Evolutionary conservation across 1,140 invertebrate species (phyloP), one percentile per base, ranked within the genome.

Genomic region (Ceratitis capitata): DNA sequence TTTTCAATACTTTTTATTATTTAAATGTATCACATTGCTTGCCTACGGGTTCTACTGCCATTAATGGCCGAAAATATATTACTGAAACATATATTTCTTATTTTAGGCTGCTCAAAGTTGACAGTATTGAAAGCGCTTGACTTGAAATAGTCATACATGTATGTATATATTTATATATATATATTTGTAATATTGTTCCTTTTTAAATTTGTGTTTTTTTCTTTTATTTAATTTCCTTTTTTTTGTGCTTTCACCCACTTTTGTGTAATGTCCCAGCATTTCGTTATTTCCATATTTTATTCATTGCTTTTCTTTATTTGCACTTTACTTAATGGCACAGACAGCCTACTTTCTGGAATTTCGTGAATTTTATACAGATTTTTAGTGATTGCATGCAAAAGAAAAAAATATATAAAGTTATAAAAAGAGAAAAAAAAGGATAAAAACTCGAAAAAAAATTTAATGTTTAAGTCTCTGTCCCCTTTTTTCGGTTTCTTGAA

Each of bases 251-350:
- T 0, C 10, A 29, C 29, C 12, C 58, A 32, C 26, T 10, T 2
- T 61, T 69, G 19, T 69, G 32, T 19, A 69, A 69, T 35, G 6
- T 32, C 3, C 1, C 26, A n/a, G 4, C 29, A 4, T 69, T 69
- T 5, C 51, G 5, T 5, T 39, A 69, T 69, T 69, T 69, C 16
- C 61, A 69, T 69, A 69, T 35, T 69, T 69, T 69, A 69, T 39
- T 61, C n/a, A 56, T 56, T 56, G 6, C 51, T 23, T 32, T 35
- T 29, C 16, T 35, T 69, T 69, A 39, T 69, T 69, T 35, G 32
- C 61, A 69, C 32, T 69, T 69, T 69, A 16, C 61, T 69, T 69
- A 69, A 69, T 69, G 61, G 61, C 61, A n/a, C n/a, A 69, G 61
- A 69, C 61, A 69, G 61, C 61, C 61, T 39, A 69, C 61, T 69